Percentiles rank a stretch among this genome's conserved stretches.
Evolutionary conservation across 2,113 vertebrate genomes (phyloP).

Genomic region (Poicephalus meyeri): DNA sequence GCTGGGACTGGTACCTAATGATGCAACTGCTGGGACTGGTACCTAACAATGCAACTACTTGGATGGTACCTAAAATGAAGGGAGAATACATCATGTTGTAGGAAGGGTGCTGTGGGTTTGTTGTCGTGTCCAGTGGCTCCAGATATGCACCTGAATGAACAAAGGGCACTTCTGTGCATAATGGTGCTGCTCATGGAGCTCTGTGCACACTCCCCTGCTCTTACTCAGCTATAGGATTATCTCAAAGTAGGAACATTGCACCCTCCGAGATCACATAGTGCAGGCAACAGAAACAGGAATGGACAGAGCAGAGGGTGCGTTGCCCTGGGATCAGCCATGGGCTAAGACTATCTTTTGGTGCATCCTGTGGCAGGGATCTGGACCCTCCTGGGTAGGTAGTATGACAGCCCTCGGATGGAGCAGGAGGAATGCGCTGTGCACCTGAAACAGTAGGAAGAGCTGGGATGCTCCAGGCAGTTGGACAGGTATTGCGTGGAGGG

Average conservation of each 20-base stretch:
- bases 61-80: no score
- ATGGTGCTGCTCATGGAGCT: fast-evolving
- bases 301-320: fast-evolving
- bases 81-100: background rate
- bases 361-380: background rate
- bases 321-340: background rate
- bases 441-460: background rate
- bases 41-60: no score
- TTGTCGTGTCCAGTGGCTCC: background rate
- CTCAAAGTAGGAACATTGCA: fast-evolving
- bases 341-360: background rate
- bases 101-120: background rate
- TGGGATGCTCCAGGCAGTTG: background rate
- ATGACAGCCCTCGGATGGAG: background rate
- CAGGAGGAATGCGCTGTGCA: background rate
- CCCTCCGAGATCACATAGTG: no score
- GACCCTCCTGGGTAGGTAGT: background rate
- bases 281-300: background rate
- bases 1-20: no score
- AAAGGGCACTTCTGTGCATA: background rate
- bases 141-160: background rate
- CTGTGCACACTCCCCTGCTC: fast-evolving
- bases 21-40: no score
- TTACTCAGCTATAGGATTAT: background rate
- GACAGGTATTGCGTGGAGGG: background rate